These are phyloP conservation scores for Notothenia coriiceps DNA, from an alignment of 2,113 vertebrate species.

Conservation along the genomic window DNA sequence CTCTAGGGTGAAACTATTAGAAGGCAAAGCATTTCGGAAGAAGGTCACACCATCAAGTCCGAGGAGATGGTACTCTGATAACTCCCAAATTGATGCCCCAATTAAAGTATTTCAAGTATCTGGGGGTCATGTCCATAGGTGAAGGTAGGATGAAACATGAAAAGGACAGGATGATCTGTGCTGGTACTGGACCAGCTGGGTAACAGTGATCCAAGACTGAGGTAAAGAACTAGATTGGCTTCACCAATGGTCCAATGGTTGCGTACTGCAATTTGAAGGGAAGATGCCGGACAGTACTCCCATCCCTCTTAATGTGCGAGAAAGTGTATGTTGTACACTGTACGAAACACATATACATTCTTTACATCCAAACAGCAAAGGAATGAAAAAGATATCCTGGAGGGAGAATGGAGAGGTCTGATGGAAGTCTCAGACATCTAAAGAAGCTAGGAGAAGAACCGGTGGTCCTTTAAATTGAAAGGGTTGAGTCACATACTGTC, in stretches of 20 bases:
- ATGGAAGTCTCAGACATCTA: not conserved
- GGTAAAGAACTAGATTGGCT: not conserved
- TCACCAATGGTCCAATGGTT: not conserved
- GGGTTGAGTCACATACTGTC: too few species aligned
- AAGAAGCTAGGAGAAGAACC: not conserved
- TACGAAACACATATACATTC: too few species aligned
- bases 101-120: not conserved
- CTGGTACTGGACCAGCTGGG: not conserved
- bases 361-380: not conserved
- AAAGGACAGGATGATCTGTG: not conserved
- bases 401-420: not conserved
- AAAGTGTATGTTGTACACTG: not conserved
- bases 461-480: not conserved
- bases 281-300: not conserved
- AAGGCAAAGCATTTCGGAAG: not conserved
- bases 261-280: too few species aligned
- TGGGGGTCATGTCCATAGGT: not conserved
- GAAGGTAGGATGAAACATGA: not conserved
- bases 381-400: not conserved
- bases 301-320: too few species aligned
- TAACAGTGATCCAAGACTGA: not conserved
- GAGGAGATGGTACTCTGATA: not conserved
- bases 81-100: not conserved
- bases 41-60: not conserved
- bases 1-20: not conserved